A percentile compares a stretch with the other conserved stretches of the same genome.
These are phyloP conservation scores for Cephalopterus ornatus DNA, from an alignment of 2,113 vertebrate species.

Conservation along the genomic window DNA sequence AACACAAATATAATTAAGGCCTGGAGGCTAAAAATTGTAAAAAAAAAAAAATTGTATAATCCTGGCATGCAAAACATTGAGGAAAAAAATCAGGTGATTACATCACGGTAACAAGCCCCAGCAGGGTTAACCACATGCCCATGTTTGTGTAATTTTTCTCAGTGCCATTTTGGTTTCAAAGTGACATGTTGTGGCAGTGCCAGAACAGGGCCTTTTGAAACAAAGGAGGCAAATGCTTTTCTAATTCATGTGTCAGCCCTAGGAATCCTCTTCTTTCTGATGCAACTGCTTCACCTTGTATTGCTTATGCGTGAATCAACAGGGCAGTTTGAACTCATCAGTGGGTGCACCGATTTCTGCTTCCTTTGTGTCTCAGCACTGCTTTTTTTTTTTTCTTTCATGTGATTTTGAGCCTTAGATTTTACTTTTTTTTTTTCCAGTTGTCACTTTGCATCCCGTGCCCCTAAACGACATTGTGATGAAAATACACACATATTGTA, in stretches of 20 bases:
- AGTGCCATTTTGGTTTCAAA: conserved; percentile 40
- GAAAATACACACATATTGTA: background rate
- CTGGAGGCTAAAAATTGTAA: conserved; percentile 1
- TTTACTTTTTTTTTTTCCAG: background rate
- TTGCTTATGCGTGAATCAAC: background rate
- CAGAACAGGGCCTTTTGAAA: background rate
- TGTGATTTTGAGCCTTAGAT: background rate
- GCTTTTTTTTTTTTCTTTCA: background rate
- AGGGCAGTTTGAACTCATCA: background rate
- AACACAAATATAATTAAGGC: background rate
- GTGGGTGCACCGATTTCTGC: background rate
- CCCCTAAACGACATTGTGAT: background rate
- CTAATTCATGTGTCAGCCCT: background rate
- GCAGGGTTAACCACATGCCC: conserved; percentile 32
- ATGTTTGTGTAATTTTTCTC: conserved; percentile 37
- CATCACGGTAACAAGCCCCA: conserved; percentile 44
- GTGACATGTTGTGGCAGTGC: conserved; percentile 42
- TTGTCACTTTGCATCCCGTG: background rate
- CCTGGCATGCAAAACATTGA: background rate
- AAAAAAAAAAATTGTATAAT: background rate
- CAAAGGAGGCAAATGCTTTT: background rate
- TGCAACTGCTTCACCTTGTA: background rate
- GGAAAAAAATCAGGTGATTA: background rate
- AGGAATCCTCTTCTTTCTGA: background rate
- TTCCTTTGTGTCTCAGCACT: background rate